A percentile compares a stretch with the other conserved stretches of the same genome.
Evolutionary conservation across 2,888 invertebrate species (phyloP).

Genomic region (Meandrusa payeni): DNA sequence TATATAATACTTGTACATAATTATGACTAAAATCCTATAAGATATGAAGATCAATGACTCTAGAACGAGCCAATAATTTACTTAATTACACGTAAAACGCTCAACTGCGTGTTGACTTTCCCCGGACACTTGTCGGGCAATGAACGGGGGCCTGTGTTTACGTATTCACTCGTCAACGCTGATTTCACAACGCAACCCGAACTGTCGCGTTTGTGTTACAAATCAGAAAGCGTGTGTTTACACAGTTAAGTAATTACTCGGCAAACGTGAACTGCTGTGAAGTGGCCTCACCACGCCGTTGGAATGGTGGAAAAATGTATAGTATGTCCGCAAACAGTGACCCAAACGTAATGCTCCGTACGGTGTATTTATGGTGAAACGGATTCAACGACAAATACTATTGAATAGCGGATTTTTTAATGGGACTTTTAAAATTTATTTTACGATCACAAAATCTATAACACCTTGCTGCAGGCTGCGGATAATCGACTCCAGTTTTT

Average conservation of each 20-base stretch:
- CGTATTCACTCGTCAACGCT: conserved; percentile 26
- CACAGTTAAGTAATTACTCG: conserved; percentile 23
- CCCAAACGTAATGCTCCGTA: too few species aligned
- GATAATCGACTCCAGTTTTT: too few species aligned
- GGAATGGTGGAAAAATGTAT: too few species aligned
- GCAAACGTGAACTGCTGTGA: conserved; percentile 13
- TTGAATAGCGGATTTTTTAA: too few species aligned
- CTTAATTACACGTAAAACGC: conserved; percentile 71
- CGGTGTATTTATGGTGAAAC: too few species aligned
- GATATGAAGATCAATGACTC: too few species aligned
- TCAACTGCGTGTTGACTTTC: conserved; percentile 58
- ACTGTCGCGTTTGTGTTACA: conserved; percentile 31
- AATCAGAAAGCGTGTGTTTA: conserved; percentile 30
- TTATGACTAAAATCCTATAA: too few species aligned
- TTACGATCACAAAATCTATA: too few species aligned
- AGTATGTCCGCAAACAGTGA: not conserved
- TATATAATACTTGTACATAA: too few species aligned
- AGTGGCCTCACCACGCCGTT: not conserved
- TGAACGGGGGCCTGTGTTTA: conserved; percentile 34
- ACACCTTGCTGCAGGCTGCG: too few species aligned
- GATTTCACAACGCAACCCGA: conserved; percentile 30
- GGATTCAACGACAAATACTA: too few species aligned
- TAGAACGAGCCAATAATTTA: not conserved
- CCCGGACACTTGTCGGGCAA: conserved; percentile 58
- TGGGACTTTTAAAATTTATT: too few species aligned